Percentiles rank a stretch among this genome's conserved stretches.
Conservation (phyloP, 2,797 vertebrate species). For the Coccyzus lansbergi region DNA sequence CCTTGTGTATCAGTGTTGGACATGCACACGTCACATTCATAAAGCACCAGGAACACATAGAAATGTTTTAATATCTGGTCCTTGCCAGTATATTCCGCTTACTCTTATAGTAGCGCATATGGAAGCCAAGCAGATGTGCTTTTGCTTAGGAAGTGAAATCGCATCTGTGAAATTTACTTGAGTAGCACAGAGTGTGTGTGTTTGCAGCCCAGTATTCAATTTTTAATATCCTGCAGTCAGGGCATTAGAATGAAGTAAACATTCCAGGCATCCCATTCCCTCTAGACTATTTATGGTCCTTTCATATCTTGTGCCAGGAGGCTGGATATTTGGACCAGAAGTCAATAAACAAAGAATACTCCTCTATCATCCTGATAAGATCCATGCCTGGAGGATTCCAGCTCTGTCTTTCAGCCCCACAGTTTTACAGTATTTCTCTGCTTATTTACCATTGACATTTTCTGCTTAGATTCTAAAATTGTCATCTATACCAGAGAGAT, state of each 20-base stretch:
- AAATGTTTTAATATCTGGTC: background rate
- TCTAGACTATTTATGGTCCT: conserved; percentile 67
- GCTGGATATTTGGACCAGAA: conserved; percentile 58
- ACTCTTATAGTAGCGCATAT: background rate
- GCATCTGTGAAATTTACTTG: conserved; percentile 67
- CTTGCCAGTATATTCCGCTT: conserved; percentile 51
- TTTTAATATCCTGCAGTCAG: conserved; percentile 71
- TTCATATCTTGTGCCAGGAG: conserved; percentile 59
- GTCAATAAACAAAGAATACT: conserved; percentile 49
- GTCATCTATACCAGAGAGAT: background rate
- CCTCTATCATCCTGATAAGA: conserved; percentile 55
- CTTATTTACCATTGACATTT: background rate
- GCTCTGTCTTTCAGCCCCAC: background rate
- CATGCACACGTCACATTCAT: background rate
- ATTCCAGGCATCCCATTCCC: conserved; percentile 66
- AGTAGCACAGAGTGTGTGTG: conserved; percentile 2
- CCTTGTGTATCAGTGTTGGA: background rate
- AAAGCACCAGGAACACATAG: conserved; percentile 40
- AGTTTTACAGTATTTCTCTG: background rate
- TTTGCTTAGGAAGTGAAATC: conserved; percentile 73
- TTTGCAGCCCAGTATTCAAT: conserved; percentile 47
- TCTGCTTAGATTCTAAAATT: background rate
- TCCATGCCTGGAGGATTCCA: conserved; percentile 41
- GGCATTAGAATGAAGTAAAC: conserved; percentile 41
- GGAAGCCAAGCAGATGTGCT: conserved; percentile 68